phyloP scores from a whole-genome alignment of 2,888 invertebrate species.

The Notodonta dromedarius region DNA sequence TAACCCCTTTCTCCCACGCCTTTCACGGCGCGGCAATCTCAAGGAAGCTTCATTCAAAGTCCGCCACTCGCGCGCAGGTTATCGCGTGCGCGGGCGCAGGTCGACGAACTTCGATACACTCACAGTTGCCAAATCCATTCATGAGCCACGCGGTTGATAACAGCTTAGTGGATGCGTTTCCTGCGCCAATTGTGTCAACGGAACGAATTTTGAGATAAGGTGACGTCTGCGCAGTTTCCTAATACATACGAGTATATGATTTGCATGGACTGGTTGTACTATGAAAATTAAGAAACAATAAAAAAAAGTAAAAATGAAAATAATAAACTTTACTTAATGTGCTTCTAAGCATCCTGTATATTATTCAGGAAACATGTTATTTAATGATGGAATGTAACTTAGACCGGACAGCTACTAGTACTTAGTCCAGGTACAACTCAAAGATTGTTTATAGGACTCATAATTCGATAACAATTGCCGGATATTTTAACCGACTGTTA shows the following conservation, averaged over 20 bases:
- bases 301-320: too few relatives aligned
- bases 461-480: too few relatives aligned
- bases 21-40: constrained; percentile 18
- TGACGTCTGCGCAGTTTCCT: constrained; percentile 26
- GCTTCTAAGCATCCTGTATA: too few relatives aligned
- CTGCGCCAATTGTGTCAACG: constrained; percentile 39
- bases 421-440: too few relatives aligned
- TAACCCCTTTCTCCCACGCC: constrained; percentile 7
- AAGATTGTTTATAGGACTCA: too few relatives aligned
- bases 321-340: too few relatives aligned
- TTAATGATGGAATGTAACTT: too few relatives aligned
- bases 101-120: constrained; percentile 22
- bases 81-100: constrained; percentile 30
- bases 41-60: constrained; percentile 7
- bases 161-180: constrained; percentile 19
- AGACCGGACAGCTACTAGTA: too few relatives aligned
- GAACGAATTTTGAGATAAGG: constrained; percentile 47
- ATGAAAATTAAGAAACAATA: too few relatives aligned
- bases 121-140: constrained; percentile 49
- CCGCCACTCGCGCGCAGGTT: constrained; percentile 36
- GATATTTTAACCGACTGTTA: too few relatives aligned
- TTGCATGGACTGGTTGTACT: constrained; percentile 9
- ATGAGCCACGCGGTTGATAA: constrained; percentile 34
- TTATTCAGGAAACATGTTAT: too few relatives aligned
- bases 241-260: constrained; percentile 16